phyloP scores from a whole-genome alignment of 2,113 vertebrate species.

The Cyprinodon tularosa region DNA sequence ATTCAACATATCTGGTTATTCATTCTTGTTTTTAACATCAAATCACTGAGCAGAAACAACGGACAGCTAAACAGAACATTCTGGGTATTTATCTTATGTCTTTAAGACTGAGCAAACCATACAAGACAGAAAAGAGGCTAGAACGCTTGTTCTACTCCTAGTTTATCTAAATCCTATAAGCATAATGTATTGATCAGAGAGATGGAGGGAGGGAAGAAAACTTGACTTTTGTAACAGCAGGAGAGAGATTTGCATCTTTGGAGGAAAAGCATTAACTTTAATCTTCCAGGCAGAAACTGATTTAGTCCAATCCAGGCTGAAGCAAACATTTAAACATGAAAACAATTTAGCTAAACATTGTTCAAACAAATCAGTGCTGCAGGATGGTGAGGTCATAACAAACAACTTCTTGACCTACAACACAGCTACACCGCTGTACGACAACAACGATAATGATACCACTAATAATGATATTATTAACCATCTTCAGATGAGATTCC shows the following conservation, averaged over 20 bases:
- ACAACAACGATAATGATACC: no score
- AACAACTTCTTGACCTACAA: no score
- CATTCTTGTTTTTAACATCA: conserved; percentile 27
- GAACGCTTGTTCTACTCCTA: conserved; percentile 38
- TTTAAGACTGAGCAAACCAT: not conserved
- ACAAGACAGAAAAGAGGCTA: conserved; percentile 36
- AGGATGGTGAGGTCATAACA: not conserved
- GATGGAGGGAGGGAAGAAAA: conserved; percentile 46
- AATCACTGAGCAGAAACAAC: not conserved
- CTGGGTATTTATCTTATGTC: not conserved
- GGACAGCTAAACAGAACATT: conserved; percentile 1
- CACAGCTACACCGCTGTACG: no score
- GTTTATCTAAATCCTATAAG: conserved; percentile 64
- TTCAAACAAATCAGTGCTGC: not conserved
- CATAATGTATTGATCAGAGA: conserved; percentile 69
- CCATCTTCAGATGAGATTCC: not conserved
- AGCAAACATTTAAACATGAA: no score
- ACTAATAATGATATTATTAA: not conserved
- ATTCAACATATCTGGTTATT: conserved; percentile 13
- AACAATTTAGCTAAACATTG: not conserved
- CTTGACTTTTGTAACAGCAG: conserved; percentile 18
- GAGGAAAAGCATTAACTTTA: conserved; percentile 11
- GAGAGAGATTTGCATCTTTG: conserved; percentile 12
- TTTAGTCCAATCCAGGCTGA: not conserved
- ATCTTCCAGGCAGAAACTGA: not conserved